Conservation (phyloP, 1,140 invertebrate genomes). For the Pomacea maculata region DNA sequence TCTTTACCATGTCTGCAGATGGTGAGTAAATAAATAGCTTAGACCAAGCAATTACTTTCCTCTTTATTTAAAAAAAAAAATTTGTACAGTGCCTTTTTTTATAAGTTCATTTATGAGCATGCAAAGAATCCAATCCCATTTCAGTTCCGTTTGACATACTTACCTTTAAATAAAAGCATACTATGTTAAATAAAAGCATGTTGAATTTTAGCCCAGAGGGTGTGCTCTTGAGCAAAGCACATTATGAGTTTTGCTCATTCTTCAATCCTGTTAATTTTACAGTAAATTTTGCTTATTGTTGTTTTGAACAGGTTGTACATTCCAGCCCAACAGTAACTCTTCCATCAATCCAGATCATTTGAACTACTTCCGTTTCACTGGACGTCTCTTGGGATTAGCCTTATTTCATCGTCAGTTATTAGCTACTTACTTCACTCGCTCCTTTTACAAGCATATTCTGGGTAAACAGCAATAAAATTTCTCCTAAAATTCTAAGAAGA, state of each 20-base stretch:
- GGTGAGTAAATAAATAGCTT: conserved; percentile 69
- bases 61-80: too few species aligned
- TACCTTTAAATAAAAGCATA: too few species aligned
- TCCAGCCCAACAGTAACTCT: conserved; percentile 63
- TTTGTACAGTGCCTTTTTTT: too few species aligned
- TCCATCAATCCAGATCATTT: conserved; percentile 87
- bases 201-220: too few species aligned
- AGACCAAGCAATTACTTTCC: too few species aligned
- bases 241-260: too few species aligned
- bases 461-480: conserved; percentile 35
- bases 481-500: background rate
- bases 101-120: too few species aligned
- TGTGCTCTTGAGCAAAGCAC: too few species aligned
- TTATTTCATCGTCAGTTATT: conserved; percentile 58
- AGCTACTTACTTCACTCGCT: conserved; percentile 60
- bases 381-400: conserved; percentile 86
- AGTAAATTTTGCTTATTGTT: conserved; percentile 2
- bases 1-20: conserved; percentile 90
- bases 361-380: conserved; percentile 97
- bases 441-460: conserved; percentile 64
- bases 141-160: too few species aligned
- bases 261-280: background rate
- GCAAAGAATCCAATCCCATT: too few species aligned
- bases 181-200: too few species aligned
- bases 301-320: conserved; percentile 51